Percentiles rank a stretch among this genome's conserved stretches.
Conservation (phyloP, 2,888 invertebrate species). For the Cheilosia scutellata region DNA sequence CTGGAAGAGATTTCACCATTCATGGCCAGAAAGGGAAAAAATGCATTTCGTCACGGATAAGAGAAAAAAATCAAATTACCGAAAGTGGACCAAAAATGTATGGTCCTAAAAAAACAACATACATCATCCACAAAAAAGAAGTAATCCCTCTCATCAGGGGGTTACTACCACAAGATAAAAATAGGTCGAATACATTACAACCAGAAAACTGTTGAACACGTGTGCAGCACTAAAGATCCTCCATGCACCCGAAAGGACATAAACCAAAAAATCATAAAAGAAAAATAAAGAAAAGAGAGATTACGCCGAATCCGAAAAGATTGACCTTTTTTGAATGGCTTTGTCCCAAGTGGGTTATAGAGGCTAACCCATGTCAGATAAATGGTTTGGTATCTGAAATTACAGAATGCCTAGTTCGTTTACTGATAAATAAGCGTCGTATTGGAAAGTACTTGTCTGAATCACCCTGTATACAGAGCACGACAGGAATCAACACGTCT, state of each 20-base stretch:
- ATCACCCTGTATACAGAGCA: slow-evolving; percentile 35
- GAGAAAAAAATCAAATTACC: slow-evolving; percentile 61
- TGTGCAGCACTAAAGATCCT: slow-evolving; percentile 66
- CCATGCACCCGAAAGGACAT: slow-evolving; percentile 60
- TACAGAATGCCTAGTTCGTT: slow-evolving; percentile 7
- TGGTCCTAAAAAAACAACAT: slow-evolving; percentile 57
- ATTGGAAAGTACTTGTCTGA: background rate
- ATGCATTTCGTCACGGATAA: slow-evolving; percentile 66
- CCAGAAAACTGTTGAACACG: slow-evolving; percentile 67
- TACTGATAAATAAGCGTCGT: background rate
- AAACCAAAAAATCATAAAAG: slow-evolving; percentile 43
- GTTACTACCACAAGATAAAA: slow-evolving; percentile 58
- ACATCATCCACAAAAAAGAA: slow-evolving; percentile 34
- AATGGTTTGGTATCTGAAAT: slow-evolving; percentile 50
- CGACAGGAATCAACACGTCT: slow-evolving; percentile 63
- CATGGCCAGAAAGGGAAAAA: background rate
- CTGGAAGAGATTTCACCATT: slow-evolving; percentile 21
- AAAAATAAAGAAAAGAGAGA: slow-evolving; percentile 45
- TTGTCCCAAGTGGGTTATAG: slow-evolving; percentile 54
- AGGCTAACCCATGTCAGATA: slow-evolving; percentile 67
- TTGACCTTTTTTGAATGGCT: slow-evolving; percentile 26
- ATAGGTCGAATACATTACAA: slow-evolving; percentile 24
- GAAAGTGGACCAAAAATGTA: slow-evolving; percentile 46
- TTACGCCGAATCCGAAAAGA: slow-evolving; percentile 35
- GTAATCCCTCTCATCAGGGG: slow-evolving; percentile 62